These are phyloP conservation scores for Listrodromus nycthemerus DNA, from an alignment of 2,888 invertebrate genomes.

Conservation along the genomic window DNA sequence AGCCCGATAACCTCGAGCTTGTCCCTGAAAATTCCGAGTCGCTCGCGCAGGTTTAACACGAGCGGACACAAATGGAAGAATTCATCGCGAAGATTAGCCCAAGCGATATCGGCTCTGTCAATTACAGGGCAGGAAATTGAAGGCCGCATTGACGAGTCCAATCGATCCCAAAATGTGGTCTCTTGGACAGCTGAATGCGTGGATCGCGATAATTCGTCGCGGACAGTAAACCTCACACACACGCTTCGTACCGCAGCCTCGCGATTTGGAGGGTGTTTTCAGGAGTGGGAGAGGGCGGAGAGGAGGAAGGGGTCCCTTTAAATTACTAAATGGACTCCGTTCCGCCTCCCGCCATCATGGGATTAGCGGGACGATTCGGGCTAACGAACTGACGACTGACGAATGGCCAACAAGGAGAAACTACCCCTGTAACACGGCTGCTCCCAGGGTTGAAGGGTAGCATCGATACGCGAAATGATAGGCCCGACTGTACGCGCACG, in stretches of 20 bases:
- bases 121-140: conserved; percentile 61
- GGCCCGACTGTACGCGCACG: not conserved
- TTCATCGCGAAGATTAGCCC: not conserved
- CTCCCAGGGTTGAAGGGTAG: not conserved
- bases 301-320: conserved; percentile 29
- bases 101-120: conserved; percentile 29
- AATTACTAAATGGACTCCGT: conserved; percentile 50
- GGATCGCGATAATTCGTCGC: conserved; percentile 15
- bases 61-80: not conserved
- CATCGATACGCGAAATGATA: conserved; percentile 42
- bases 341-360: conserved; percentile 45
- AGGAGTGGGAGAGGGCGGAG: not conserved
- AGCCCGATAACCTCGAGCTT: no score
- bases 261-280: no score
- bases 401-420: conserved; percentile 35
- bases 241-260: no score
- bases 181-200: conserved; percentile 19
- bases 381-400: conserved; percentile 62
- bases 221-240: conserved; percentile 3
- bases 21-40: no score
- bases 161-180: conserved; percentile 46
- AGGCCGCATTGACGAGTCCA: conserved; percentile 51
- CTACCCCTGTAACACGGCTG: not conserved
- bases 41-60: not conserved
- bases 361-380: conserved; percentile 57